These are phyloP conservation scores for Notocelia uddmanniana DNA, from an alignment of 2,888 invertebrate genomes.

Conservation along the genomic window DNA sequence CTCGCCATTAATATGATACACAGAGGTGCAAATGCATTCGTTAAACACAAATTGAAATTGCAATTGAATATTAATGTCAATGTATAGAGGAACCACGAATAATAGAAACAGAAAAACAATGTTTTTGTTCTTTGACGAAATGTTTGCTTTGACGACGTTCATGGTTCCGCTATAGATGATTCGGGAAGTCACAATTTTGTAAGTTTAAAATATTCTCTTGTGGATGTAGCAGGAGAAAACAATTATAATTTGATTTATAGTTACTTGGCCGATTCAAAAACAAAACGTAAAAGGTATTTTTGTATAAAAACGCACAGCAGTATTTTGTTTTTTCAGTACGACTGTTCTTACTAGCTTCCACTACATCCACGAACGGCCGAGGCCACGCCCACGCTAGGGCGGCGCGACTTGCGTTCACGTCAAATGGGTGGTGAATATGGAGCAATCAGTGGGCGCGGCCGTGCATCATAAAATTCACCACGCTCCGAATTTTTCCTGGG, in stretches of 20 bases:
- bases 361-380: not conserved
- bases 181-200: constrained; percentile 45
- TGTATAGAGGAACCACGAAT: not conserved
- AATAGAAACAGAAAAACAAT: not conserved
- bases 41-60: not conserved
- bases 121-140: no score
- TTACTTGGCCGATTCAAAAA: no score
- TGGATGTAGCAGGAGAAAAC: not conserved
- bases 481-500: no score
- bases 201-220: not conserved
- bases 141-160: not conserved
- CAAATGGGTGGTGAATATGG: not conserved
- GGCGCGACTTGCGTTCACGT: not conserved
- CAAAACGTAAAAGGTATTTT: not conserved
- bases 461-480: no score
- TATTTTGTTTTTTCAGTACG: not conserved
- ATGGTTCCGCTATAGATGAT: constrained; percentile 1
- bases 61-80: not conserved
- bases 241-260: not conserved
- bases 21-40: not conserved
- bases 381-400: not conserved
- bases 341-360: not conserved
- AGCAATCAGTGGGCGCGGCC: not conserved
- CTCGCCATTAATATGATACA: not conserved
- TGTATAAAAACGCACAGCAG: not conserved